Evolutionary conservation across 92 coral and sea anemone genomes (phyloP), one percentile per base, ranked within the genome.

Genomic region (Siderastrea siderea): DNA sequence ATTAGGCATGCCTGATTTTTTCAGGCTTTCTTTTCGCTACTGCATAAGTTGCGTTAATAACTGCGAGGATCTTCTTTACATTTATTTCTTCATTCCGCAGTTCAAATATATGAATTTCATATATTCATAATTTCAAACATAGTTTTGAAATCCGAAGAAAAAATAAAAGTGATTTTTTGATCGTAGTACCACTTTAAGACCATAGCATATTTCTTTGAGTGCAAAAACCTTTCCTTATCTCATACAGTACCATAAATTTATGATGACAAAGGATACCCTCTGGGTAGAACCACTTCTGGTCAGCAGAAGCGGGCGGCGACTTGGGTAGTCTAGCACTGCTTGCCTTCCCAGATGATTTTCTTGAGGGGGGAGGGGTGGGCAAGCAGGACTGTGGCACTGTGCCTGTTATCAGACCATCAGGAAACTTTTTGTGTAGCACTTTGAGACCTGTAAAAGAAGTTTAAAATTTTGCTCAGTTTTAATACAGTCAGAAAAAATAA

Each of bases 301-400:
- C 86, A 9, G 94, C 91, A 12, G 62, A 45, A 55, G 82, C 80
- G 2, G 87, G 79, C 59, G 88, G 86, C 44, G 90, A 75, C 48
- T 88, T 85, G 50, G 93, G 78, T 68, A 90, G 89, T 70, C 83
- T 94, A 3, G 91, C 68, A 19, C 86, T 81, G 71, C 87, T 69
- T 61, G 91, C 83, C 78, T 93, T 95, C n/a, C 98, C 96, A 48
- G 95, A 87, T 54, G 97, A 95, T 58, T 90, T 93, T 76, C 99
- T 86, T 64, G 98, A 92, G 1, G 95, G 95, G 72, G 99, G 98
- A 85, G 99, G 98, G 81, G 99, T 92, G 43, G 95, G 94, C 51
- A 84, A 80, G 83, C 99, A 97, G 45, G 99, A 92, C 44, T 86
- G 81, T 44, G 98, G 99, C 15, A 97, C 91, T 16, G 76, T 90